Conservation (phyloP, 2,113 vertebrate genomes). For the Oreochromis spilurus region DNA sequence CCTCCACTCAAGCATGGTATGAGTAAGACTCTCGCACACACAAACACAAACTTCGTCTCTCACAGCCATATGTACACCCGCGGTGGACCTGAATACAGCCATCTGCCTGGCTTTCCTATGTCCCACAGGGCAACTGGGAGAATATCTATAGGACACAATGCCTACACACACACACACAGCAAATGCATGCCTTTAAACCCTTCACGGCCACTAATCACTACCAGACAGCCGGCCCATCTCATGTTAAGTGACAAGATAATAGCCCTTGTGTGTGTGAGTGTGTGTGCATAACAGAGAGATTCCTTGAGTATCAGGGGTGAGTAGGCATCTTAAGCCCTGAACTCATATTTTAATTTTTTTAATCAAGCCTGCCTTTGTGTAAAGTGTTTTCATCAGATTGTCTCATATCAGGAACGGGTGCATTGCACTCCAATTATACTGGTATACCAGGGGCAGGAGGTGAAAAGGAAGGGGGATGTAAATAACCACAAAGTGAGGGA, state of each 20-base stretch:
- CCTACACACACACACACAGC: slow-evolving; percentile 14
- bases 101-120: slow-evolving; percentile 61
- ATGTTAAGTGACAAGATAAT: slow-evolving; percentile 55
- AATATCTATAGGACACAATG: slow-evolving; percentile 60
- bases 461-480: background rate
- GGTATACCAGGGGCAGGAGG: background rate
- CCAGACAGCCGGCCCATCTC: slow-evolving; percentile 39
- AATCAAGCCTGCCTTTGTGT: background rate
- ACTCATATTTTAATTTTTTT: background rate
- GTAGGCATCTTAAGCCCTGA: background rate
- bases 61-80: slow-evolving; percentile 64
- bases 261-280: background rate
- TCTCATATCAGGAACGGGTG: background rate
- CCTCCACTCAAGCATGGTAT: slow-evolving; percentile 35
- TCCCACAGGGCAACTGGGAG: slow-evolving; percentile 62
- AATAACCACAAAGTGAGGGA: background rate
- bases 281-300: background rate
- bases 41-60: slow-evolving; percentile 53
- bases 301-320: background rate
- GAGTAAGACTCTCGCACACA: slow-evolving; percentile 23
- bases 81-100: slow-evolving; percentile 65
- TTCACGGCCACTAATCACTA: slow-evolving; percentile 52
- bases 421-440: background rate
- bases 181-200: slow-evolving; percentile 49
- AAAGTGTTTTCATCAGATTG: background rate